Evolutionary conservation across 2,888 invertebrate species (phyloP), one percentile per base, ranked within the genome.

Genomic region (Meteorus cinctellus): DNA sequence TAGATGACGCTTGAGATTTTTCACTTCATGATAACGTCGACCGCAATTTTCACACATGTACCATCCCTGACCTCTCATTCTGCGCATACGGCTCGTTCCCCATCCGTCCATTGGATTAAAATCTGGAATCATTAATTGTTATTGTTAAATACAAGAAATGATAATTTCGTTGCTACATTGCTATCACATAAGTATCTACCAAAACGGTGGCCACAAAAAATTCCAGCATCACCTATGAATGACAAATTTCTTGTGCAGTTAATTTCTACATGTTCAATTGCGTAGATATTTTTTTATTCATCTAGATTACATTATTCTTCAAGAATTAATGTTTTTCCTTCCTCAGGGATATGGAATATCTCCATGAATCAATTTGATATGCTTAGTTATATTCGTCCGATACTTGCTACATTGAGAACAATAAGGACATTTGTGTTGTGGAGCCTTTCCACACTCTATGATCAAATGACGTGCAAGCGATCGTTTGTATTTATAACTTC

Each of bases 401-500:
- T 90, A 90, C 79, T 89, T 90, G 83, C 88, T 90, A 78, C 81
- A 85, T 31, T 87, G 84, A 14, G 81, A 80, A 79, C 90, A 90
- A 75, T 86, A 84, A 12, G 86, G 88, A 73, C 90, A 90, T 71
- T 85, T 86, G 81, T 88, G 86, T 55, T 85, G 85, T 1, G 90
- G 88, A 4, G 84, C 84, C 79, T 90, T 89, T 48, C 90, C 90
- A 76, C 91, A 90, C 72, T 90, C 90, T 45, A 90, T 86, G 75
- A 85, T 85, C 34, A 89, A 77, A 75, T 90, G 90, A 55, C 89
- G 87, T 24, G 83, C 82, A 45, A 89, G 78, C 75, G 93, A 93
- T 12, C 92, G 90, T 83, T 92, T 92, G 62, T 92, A 90, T 82
- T 92, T 90, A 86, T 93, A 93, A 78, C 90, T 91, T 86, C 92